These are phyloP conservation scores for Neotoma lepida DNA, from an alignment of 2,113 vertebrate genomes.

Conservation along the genomic window DNA sequence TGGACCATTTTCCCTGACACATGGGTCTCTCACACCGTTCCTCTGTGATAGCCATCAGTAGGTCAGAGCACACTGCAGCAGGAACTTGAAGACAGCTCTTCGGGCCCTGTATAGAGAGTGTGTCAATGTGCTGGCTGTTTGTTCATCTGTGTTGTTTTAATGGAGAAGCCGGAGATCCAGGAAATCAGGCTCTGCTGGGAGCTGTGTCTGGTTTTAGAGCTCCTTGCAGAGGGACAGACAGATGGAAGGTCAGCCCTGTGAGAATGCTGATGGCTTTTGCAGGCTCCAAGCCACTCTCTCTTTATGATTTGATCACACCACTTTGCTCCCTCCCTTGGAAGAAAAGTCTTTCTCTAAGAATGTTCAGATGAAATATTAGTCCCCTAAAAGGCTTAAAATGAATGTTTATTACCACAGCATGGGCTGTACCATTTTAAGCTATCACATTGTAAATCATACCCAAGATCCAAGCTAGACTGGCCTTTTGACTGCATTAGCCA, in stretches of 20 bases:
- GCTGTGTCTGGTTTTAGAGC: constrained; percentile 42
- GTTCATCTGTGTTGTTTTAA: constrained; percentile 29
- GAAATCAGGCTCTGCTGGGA: constrained; percentile 28
- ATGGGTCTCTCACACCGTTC: not conserved
- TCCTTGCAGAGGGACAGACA: constrained; percentile 4
- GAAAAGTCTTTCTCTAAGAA: constrained; percentile 54
- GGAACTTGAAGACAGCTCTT: not conserved
- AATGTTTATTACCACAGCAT: constrained; percentile 34
- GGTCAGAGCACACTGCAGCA: not conserved
- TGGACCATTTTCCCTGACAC: not conserved
- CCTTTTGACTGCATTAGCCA: constrained; percentile 63
- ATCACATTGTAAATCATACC: constrained; percentile 62
- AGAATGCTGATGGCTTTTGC: not conserved
- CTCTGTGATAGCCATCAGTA: not conserved
- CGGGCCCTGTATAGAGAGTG: accelerated
- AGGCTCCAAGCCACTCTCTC: not conserved
- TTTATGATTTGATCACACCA: constrained; percentile 46
- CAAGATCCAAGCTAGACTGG: not conserved
- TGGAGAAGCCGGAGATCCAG: not conserved
- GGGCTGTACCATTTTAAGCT: constrained; percentile 40
- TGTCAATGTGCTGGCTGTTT: constrained; percentile 37
- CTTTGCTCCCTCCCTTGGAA: constrained; percentile 44
- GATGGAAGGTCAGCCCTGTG: not conserved
- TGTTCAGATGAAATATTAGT: constrained; percentile 41
- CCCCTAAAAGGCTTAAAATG: constrained; percentile 59